Percentiles rank a stretch among this genome's conserved stretches.
Conservation (phyloP, 1,140 invertebrate species). For the Brachystomella parvula region DNA sequence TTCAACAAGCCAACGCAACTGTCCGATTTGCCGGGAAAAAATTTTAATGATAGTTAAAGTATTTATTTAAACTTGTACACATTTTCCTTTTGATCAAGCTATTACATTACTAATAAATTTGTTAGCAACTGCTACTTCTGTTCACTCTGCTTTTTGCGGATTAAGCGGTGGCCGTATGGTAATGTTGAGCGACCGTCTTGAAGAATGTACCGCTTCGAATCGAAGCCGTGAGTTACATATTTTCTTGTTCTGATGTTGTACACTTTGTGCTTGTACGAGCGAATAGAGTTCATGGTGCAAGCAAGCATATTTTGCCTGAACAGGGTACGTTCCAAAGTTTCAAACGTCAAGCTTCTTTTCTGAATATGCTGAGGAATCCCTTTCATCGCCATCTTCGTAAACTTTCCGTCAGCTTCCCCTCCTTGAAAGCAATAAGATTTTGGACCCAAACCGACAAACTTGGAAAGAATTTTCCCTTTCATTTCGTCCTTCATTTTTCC, state of each 20-base stretch:
- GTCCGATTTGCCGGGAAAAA: neutral
- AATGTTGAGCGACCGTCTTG: slow-evolving; percentile 19
- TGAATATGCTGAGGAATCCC: slow-evolving; percentile 9
- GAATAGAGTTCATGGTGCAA: slow-evolving; percentile 10
- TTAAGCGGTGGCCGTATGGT: slow-evolving; percentile 18
- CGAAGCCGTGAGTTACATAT: slow-evolving; percentile 13
- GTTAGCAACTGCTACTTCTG: neutral
- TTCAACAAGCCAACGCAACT: neutral
- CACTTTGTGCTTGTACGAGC: slow-evolving; percentile 16
- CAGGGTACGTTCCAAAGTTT: neutral
- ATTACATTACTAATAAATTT: neutral
- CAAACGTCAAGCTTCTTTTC: neutral
- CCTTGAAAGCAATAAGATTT: slow-evolving; percentile 44
- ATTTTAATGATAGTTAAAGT: neutral
- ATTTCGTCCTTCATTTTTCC: slow-evolving; percentile 49
- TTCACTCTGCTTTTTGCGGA: neutral
- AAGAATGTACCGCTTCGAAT: slow-evolving; percentile 24
- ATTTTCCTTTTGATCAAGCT: too few relatives aligned
- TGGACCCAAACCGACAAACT: slow-evolving; percentile 43
- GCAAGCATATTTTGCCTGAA: slow-evolving; percentile 1
- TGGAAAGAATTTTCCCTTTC: slow-evolving; percentile 41
- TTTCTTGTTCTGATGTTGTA: neutral
- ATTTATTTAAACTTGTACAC: slow-evolving; percentile 2
- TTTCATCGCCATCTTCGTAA: slow-evolving; percentile 14
- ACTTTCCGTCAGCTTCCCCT: slow-evolving; percentile 5